A percentile compares a stretch with the other conserved stretches of the same genome.
phyloP scores from a whole-genome alignment of 2,113 vertebrate species.

The Ascaphus truei region DNA sequence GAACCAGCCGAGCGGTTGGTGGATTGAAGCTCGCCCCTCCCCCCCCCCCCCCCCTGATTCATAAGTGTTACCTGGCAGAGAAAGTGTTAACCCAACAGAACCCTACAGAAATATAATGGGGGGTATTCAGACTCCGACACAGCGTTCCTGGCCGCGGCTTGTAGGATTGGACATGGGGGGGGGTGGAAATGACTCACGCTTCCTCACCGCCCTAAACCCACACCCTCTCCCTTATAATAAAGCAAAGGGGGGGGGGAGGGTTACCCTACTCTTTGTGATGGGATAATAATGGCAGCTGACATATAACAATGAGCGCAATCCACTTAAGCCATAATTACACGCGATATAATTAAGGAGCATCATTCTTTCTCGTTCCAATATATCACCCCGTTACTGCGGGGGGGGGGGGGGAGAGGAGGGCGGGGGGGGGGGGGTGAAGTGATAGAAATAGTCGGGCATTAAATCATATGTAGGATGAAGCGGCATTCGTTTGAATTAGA shows the following conservation, averaged over 20 bases:
- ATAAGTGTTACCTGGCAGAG: no score
- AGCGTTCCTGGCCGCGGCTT: slow-evolving; percentile 11
- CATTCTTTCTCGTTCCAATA: slow-evolving; percentile 10
- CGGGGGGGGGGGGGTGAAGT: slow-evolving; percentile 27
- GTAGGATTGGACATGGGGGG: background rate
- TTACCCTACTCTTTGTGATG: slow-evolving; percentile 27
- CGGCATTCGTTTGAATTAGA: background rate
- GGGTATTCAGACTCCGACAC: background rate
- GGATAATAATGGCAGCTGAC: slow-evolving; percentile 12
- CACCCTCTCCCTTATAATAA: slow-evolving; percentile 8
- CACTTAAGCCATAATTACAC: slow-evolving; percentile 7
- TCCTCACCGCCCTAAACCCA: slow-evolving; percentile 15
- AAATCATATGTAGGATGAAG: background rate
- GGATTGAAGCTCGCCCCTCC: no score
- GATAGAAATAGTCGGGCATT: background rate
- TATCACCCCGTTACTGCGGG: background rate
- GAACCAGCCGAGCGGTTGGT: no score
- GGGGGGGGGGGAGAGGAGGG: no score
- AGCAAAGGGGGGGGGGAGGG: no score
- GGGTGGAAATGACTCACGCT: slow-evolving; percentile 26
- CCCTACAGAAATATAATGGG: background rate
- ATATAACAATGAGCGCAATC: slow-evolving; percentile 12
- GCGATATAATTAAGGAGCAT: slow-evolving; percentile 13
- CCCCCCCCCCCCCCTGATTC: no score
- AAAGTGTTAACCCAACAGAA: no score